These are phyloP conservation scores for Clinocottus analis DNA, from an alignment of 2,113 vertebrate genomes.

Conservation along the genomic window DNA sequence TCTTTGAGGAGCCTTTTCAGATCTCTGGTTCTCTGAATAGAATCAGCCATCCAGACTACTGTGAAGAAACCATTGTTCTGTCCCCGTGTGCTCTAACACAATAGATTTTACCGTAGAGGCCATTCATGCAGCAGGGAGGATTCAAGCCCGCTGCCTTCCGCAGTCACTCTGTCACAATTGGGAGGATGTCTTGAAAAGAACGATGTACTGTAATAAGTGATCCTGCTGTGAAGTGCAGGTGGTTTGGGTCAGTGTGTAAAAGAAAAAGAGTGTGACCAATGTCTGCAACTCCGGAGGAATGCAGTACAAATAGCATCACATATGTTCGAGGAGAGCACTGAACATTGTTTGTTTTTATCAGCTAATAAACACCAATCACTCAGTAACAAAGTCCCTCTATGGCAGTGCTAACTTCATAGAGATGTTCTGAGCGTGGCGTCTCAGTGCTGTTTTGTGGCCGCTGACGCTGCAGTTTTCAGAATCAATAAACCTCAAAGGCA, in stretches of 20 bases:
- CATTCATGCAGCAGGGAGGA: constrained; percentile 48
- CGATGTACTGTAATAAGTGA: constrained; percentile 20
- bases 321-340: not conserved
- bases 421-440: not conserved
- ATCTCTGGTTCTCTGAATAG: constrained; percentile 42
- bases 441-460: not conserved
- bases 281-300: constrained; percentile 30
- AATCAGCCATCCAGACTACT: constrained; percentile 51
- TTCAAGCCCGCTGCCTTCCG: constrained; percentile 15
- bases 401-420: not conserved
- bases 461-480: constrained; percentile 14
- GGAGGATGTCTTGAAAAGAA: constrained; percentile 23
- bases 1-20: constrained; percentile 31
- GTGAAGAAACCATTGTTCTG: constrained; percentile 62
- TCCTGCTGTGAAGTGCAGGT: constrained; percentile 33
- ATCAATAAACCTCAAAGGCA: constrained; percentile 25
- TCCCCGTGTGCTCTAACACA: constrained; percentile 54
- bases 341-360: constrained; percentile 34
- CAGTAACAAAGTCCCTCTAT: constrained; percentile 16
- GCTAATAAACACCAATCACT: constrained; percentile 27
- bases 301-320: constrained; percentile 12
- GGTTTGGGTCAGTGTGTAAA: constrained; percentile 46
- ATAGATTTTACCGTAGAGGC: constrained; percentile 53
- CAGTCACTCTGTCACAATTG: constrained; percentile 18
- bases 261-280: constrained; percentile 45